phyloP scores from a whole-genome alignment of 2,888 invertebrate genomes.

The Therioaphis trifolii region DNA sequence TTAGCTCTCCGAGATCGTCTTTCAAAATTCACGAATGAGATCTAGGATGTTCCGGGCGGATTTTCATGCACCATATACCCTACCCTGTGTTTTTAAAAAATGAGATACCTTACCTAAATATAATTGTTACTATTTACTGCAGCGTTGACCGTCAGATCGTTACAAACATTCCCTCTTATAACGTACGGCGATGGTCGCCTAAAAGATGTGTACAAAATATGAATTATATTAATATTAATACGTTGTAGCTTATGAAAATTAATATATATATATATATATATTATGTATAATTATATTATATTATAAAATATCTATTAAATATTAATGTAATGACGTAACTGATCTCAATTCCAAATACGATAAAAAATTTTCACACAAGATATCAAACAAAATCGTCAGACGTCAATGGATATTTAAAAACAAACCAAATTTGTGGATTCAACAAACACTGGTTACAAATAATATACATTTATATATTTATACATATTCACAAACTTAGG shows the following conservation, averaged over 20 bases:
- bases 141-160: conserved; percentile 31
- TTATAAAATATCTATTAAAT: background rate
- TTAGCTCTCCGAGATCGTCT: conserved; percentile 88
- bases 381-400: background rate
- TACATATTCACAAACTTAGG: background rate
- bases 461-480: background rate
- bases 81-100: conserved; percentile 27
- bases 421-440: background rate
- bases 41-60: conserved; percentile 25
- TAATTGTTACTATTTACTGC: conserved; percentile 22
- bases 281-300: conserved; percentile 14
- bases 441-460: background rate
- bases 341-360: conserved; percentile 58
- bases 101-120: conserved; percentile 9
- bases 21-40: conserved; percentile 75
- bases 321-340: conserved; percentile 53
- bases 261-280: conserved; percentile 37
- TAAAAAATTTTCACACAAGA: background rate
- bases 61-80: conserved; percentile 31
- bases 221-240: conserved; percentile 29
- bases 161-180: too few species aligned
- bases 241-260: conserved; percentile 20
- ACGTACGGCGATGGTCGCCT: too few species aligned
- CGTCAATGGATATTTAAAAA: background rate
- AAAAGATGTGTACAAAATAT: conserved; percentile 16